Evolutionary conservation across 2,797 vertebrate genomes (phyloP).

Genomic region (Chelon auratus): DNA sequence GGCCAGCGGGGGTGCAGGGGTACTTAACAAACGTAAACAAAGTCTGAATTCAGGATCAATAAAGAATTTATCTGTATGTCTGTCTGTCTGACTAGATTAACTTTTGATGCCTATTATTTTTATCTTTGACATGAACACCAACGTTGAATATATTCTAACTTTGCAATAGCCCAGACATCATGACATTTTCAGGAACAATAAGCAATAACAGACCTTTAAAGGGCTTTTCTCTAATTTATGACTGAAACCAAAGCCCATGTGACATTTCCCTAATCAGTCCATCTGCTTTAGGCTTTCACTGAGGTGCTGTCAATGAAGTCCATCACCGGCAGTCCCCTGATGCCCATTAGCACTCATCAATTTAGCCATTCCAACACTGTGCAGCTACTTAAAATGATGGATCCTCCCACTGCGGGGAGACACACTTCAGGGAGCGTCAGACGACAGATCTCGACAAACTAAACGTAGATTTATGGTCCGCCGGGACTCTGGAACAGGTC

Average conservation of each 20-base stretch:
- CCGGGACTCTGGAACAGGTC: constrained; percentile 20
- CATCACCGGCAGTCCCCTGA: constrained; percentile 46
- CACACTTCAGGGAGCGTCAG: constrained; percentile 26
- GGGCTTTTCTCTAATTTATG: constrained; percentile 1
- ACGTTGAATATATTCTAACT: neutral
- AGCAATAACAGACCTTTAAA: constrained; percentile 32
- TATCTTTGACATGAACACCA: neutral
- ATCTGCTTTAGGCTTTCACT: constrained; percentile 29
- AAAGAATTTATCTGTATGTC: no score
- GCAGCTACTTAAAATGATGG: constrained; percentile 55
- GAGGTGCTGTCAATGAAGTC: constrained; percentile 12
- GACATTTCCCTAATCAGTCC: constrained; percentile 25
- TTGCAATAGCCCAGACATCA: neutral
- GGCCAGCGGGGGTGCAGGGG: no score
- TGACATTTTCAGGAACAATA: constrained; percentile 10
- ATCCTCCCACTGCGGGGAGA: constrained; percentile 44
- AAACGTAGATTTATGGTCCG: constrained; percentile 51
- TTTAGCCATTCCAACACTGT: constrained; percentile 38
- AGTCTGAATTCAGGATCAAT: no score
- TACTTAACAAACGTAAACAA: no score
- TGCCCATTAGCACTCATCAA: constrained; percentile 61
- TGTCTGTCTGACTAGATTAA: no score
- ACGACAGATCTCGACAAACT: constrained; percentile 12
- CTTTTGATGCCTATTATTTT: neutral
- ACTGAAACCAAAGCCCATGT: neutral